Base-by-base conservation (phyloP, 2,888 invertebrate genomes). In the Athalia rosae region DNA sequence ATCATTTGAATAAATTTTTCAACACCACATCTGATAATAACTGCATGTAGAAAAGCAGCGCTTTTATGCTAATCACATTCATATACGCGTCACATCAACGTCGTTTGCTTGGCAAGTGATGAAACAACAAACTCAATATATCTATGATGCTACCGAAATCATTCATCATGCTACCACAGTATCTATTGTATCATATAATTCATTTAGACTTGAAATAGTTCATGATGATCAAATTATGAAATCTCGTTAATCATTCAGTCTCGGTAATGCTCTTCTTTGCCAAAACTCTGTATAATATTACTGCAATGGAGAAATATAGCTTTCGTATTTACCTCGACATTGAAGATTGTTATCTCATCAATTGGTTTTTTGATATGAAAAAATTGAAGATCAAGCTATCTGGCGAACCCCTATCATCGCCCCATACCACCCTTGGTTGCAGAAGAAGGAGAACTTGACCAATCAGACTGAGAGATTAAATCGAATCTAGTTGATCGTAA, bases 1-100 rank as follows among this genome's bases (percentile, higher is more conserved):
- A 74, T 74, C 59, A 61, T 61, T 59, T 50, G 61, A 74, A 74
- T 74, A 62, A 61, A 74, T n/a, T 74, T 74, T 74, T 74, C 48
- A 74, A 74, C 61, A 61, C 61, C 74, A 74, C 62, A 47, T 61
- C 50, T 48, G 74, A 74, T 74, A 61, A 73, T 69, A 41, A 71
- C 74, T 58, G 61, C 61, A 74, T 56, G 48, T 74, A 47, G 61
- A 74, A 61, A 48, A 74, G 74, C 74, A 50, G 53, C 9, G 15
- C 45, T 74, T n/a, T 74, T 61, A 11, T 74, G 61, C 74, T 28
- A 62, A 74, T 74, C 61, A 74, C 74, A 74, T 74, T 47, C 28
- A 2, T 28, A 28, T 48, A 74, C 74, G 61, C 48, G 13, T 74
- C 74, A 61, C 74, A 74, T 47, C 74, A 74, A 74, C 74, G 50